Base-by-base conservation (phyloP, 1,140 invertebrate genomes). In the Trichonephila clavipes region DNA sequence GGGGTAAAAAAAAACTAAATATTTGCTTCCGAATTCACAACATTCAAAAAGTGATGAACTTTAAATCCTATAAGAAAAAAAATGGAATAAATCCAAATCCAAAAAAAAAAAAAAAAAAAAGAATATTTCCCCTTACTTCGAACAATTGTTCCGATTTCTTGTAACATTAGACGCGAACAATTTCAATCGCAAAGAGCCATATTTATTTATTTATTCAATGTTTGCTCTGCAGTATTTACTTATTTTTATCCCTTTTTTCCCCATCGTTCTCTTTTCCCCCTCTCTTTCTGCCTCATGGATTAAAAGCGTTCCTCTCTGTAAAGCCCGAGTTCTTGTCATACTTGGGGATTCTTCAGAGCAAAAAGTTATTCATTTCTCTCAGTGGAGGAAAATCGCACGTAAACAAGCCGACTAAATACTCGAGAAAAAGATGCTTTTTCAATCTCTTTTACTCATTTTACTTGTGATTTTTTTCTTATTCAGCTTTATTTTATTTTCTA, bases 91-190 rank as follows among this genome's bases (percentile, higher is more conserved):
- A 18, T 58, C 6, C 24, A 58, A 89, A 89, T 18, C n/a, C 19
- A 87, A 66, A 88, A 89, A 89, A 58, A 3, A 40, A 40, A 40
- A 40, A 40, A 40, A 40, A 40, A 40, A 40, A 28, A 28, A 28
- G 28, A 28, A 69, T 24, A 69, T 19, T 44, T 44, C 6, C 88
- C 66, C 88, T 89, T 7, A 51, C 88, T 89, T 72, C 88, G 59
- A 72, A 72, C 88, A 89, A 89, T 89, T 72, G 88, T 89, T 44
- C 87, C 87, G 87, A 88, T 88, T 88, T 88, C 87, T 88, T 69
- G 88, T 89, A 89, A 89, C 88, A 89, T 89, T 72, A 89, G 66
- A 89, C 66, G 40, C 66, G 64, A 72, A 89, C 88, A 89, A 58
- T 89, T 89, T 89, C 88, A 69, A 69, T 24, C 64, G 88, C 88